These are phyloP conservation scores for Phyllostomus discolor DNA, from an alignment of 2,113 vertebrate species.

Conservation along the genomic window DNA sequence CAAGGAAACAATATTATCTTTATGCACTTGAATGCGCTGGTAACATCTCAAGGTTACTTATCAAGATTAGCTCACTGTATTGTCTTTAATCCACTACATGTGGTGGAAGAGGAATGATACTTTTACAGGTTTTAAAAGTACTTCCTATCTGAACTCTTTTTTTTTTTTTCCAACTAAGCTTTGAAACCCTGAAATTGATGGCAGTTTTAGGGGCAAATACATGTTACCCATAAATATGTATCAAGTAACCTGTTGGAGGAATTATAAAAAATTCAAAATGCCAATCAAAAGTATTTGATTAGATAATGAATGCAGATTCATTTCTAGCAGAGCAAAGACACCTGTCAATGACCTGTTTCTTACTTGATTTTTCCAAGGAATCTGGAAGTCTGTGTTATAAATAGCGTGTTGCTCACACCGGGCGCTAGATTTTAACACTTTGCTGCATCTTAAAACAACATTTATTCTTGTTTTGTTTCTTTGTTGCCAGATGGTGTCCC, in stretches of 20 bases:
- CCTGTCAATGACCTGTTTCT: neutral
- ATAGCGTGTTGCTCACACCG: neutral
- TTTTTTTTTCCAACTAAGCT: neutral
- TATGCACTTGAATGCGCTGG: neutral
- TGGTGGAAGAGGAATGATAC: neutral
- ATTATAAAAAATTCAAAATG: neutral
- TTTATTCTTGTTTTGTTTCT: slow-evolving; percentile 58
- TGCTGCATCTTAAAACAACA: neutral
- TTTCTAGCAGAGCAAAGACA: neutral
- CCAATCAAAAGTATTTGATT: neutral
- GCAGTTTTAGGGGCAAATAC: neutral
- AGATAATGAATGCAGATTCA: neutral
- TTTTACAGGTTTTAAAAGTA: neutral
- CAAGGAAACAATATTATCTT: neutral
- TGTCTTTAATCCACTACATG: neutral
- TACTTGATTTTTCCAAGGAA: neutral
- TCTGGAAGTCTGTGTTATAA: slow-evolving; percentile 9
- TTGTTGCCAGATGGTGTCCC: slow-evolving; percentile 78
- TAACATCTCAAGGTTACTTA: neutral
- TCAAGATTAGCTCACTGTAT: neutral
- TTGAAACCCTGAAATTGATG: neutral
- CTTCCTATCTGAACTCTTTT: neutral
- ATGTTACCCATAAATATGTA: neutral
- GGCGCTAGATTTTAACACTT: slow-evolving; percentile 51
- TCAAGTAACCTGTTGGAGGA: neutral